Conservation (phyloP, 2,797 vertebrate genomes). For the Hydrocynus forskahlii region DNA sequence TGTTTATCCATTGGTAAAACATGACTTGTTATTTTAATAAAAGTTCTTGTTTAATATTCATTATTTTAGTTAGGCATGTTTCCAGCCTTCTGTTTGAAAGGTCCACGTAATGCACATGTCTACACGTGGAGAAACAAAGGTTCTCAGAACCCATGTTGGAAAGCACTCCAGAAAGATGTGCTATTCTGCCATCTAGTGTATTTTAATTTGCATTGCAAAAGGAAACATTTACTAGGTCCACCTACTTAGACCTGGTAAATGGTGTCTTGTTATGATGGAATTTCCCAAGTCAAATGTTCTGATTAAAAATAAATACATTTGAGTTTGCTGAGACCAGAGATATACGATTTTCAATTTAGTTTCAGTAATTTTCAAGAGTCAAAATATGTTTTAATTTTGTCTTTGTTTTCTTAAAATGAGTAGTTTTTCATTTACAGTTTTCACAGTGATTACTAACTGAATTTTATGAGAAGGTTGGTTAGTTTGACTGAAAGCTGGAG, state of each 20-base stretch:
- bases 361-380: neutral
- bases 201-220: neutral
- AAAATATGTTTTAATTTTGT: neutral
- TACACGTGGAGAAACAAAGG: neutral
- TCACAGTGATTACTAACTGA: neutral
- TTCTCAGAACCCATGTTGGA: neutral
- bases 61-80: neutral
- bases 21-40: neutral
- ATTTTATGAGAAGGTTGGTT: neutral
- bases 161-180: neutral
- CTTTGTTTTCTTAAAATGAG: neutral
- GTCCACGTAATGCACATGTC: neutral
- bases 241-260: neutral
- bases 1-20: neutral
- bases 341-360: neutral
- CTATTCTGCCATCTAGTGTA: constrained; percentile 50
- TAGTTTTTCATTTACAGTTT: neutral
- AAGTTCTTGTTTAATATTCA: neutral
- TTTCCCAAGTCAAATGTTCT: neutral
- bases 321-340: too few relatives aligned
- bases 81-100: too few relatives aligned
- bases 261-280: neutral
- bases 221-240: neutral
- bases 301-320: neutral
- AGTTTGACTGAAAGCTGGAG: neutral